Evolutionary conservation across 2,797 vertebrate species (phyloP), one percentile per base, ranked within the genome.

Genomic region (Syngnathus acus): DNA sequence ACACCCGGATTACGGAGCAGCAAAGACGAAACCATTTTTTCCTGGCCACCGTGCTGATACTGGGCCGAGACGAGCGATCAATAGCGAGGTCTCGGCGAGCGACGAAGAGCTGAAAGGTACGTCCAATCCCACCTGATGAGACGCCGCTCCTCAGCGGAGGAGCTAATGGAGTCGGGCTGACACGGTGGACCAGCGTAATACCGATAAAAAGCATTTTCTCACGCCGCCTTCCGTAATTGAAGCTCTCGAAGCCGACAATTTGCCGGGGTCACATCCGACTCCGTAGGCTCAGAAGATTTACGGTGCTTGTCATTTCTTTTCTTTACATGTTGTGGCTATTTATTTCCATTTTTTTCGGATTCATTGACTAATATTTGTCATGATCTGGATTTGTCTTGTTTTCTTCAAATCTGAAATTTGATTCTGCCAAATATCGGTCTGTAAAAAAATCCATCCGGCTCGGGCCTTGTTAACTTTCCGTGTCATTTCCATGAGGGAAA

Each of bases 111-210:
- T 86, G 73, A 70, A 67, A 83, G 86, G 80, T 17, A 2, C 48
- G 17, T 82, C 77, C 84, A 82, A 76, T 84, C 78, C 82, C 74
- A 80, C 78, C 82, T 85, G 88, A 89, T 89, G 88, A 89, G 86
- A 75, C 79, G 74, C 78, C 86, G 70, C 80, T 86, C 83, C 76
- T 82, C 82, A 82, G 74, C 80, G 72, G 79, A 85, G 82, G 80
- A 86, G 86, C 82, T 89, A 82, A 88, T 88, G 70, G 78, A 86
- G 83, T 87, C 82, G 72, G 74, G 74, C 78, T 83, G 86, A 87
- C 87, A 87, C 82, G 72, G 77, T 81, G 82, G 87, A 88, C 86
- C 79, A 77, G 86, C 84, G 86, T 88, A 86, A 88, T 87, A 80
- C 80, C 82, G 79, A 85, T 85, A 86, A 88, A 90, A 84, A 84